Conservation (phyloP, 2,797 vertebrate genomes). For the Clarias pachynema region DNA sequence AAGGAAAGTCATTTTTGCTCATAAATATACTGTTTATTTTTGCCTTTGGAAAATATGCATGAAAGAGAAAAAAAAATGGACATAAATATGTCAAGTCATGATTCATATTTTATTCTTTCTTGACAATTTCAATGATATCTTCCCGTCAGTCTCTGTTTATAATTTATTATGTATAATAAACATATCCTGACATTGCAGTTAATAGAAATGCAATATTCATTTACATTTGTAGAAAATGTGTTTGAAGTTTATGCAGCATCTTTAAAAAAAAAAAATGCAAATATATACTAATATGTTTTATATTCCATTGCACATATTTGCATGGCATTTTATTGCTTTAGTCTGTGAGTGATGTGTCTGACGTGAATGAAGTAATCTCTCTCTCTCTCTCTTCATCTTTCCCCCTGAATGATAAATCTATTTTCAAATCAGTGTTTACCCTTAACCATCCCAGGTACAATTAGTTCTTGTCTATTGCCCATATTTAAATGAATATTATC, state of each 20-base stretch:
- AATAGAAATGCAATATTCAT: conserved; percentile 4
- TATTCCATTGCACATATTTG: background rate
- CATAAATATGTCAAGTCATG: background rate
- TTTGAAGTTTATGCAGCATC: background rate
- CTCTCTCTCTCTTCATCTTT: background rate
- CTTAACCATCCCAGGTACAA: conserved; percentile 29
- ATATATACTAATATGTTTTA: background rate
- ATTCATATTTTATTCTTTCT: background rate
- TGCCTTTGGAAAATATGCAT: background rate
- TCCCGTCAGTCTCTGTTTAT: background rate
- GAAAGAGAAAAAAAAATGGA: background rate
- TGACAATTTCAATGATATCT: background rate
- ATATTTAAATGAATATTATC: conserved; percentile 42
- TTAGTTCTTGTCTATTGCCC: conserved; percentile 33
- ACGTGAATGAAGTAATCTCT: conserved; percentile 2
- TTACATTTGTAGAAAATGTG: background rate
- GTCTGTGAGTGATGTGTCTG: background rate
- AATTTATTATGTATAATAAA: background rate
- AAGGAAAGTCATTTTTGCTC: too few relatives aligned
- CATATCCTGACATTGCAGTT: conserved; percentile 1
- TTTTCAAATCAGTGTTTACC: conserved; percentile 42
- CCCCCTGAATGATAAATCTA: conserved; percentile 30
- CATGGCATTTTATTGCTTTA: background rate
- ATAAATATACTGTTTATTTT: too few relatives aligned
- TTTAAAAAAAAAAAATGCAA: background rate